These are phyloP conservation scores for Bombus pascuorum DNA, from an alignment of 1,140 invertebrate species.

Conservation along the genomic window DNA sequence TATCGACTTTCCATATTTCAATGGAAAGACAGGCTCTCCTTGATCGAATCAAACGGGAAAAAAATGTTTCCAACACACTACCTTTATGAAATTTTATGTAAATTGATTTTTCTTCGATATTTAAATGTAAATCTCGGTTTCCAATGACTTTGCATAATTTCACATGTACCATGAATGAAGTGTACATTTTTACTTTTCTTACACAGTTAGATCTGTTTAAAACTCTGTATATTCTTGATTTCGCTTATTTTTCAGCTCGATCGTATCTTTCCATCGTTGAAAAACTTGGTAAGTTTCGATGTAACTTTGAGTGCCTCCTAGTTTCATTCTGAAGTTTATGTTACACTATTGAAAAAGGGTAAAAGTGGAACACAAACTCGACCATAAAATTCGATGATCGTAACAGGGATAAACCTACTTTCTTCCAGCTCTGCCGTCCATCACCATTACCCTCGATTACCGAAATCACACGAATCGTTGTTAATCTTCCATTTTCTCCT, in stretches of 20 bases:
- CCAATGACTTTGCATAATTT: background rate
- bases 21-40: slow-evolving; percentile 4
- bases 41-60: background rate
- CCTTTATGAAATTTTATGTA: background rate
- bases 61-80: background rate
- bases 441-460: background rate
- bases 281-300: background rate
- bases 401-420: background rate
- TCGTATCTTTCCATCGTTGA: background rate
- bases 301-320: background rate
- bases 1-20: slow-evolving; percentile 7
- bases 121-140: background rate
- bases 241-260: background rate
- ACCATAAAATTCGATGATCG: background rate
- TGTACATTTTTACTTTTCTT: background rate
- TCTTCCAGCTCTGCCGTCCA: background rate
- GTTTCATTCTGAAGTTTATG: background rate
- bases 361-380: background rate
- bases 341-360: background rate
- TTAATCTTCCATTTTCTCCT: background rate
- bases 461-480: background rate
- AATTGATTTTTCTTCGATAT: background rate
- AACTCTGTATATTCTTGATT: too few relatives aligned
- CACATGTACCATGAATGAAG: too few relatives aligned
- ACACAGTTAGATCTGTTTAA: background rate